Evolutionary conservation across 2,113 vertebrate genomes (phyloP), one percentile per base, ranked within the genome.

Genomic region (Halichoeres trimaculatus): DNA sequence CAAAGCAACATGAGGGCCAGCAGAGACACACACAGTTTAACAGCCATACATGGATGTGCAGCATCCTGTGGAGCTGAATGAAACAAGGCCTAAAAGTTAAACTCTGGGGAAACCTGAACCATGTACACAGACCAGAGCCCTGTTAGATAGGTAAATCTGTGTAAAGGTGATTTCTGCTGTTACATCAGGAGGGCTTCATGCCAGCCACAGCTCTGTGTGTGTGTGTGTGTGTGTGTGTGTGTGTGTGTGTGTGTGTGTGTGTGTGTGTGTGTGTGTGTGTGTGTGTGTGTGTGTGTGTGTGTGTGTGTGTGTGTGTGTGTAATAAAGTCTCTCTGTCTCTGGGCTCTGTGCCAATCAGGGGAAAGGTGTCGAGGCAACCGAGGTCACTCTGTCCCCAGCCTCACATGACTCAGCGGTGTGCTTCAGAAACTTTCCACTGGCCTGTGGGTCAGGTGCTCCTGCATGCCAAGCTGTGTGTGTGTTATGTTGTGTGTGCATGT

Each of bases 371-470:
- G 23, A 69, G 58, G 84, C 68, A 40, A 8, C 62, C 58, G 53
- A 80, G 77, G 74, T 50, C 70, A 41, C 17, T 35, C 5, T 41
- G 71, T 76, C 79, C 79, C 51, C 51, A 23, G 69, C 74, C 66
- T 78, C 84, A 85, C 84, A 87, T 90, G 85, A 88, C 69, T 72
- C 7, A 22, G 11, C 71, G 43, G 34, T 57, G 14, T 51, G 74
- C 70, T 70, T 81, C 64, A 52, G 30, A 81, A 90, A 86, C 67
- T 87, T 91, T 90, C 81, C 89, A 88, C 85, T 73, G 64, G 54
- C 70, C 75, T 72, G 19, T 19, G 22, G 76, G 87, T 85, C 88
- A 82, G 24, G 57, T 13, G 58, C 40, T 78, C 64, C 68, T 24
- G 30, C 53, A 40, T 51, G 54, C 73, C 6, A 0, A 40, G 8